A percentile compares a stretch with the other conserved stretches of the same genome.
Evolutionary conservation across 1,140 invertebrate species (phyloP).

Genomic region (Myzus persicae): DNA sequence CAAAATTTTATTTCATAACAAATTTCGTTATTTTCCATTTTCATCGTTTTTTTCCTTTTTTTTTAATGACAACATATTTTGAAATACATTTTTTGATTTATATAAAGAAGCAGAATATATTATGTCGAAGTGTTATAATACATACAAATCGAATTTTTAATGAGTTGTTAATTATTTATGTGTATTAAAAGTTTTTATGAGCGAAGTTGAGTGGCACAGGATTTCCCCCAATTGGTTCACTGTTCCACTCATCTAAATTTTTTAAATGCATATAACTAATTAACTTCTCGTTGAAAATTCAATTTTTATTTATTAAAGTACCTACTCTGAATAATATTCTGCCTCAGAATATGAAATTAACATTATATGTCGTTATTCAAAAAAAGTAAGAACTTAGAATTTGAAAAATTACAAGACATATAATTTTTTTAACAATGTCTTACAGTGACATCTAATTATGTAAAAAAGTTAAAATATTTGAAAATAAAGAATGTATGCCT

Average conservation of each 20-base stretch:
- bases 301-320: not conserved
- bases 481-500: not conserved
- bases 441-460: not conserved
- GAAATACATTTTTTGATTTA: not conserved
- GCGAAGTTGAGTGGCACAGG: not conserved
- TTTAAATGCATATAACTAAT: not conserved
- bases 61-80: not conserved
- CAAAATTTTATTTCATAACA: too few relatives aligned
- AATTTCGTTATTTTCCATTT: not conserved
- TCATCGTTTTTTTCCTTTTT: not conserved
- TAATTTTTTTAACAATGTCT: not conserved
- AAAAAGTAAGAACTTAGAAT: not conserved
- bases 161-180: not conserved
- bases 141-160: not conserved
- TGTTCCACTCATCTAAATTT: not conserved
- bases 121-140: not conserved
- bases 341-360: not conserved
- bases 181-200: not conserved
- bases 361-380: not conserved
- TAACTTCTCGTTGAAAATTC: not conserved
- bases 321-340: not conserved
- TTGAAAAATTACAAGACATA: not conserved
- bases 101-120: not conserved
- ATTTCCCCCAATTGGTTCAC: not conserved
- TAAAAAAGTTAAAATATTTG: not conserved